Conservation (phyloP, 2,113 vertebrate species). For the Catharus bicknelli region DNA sequence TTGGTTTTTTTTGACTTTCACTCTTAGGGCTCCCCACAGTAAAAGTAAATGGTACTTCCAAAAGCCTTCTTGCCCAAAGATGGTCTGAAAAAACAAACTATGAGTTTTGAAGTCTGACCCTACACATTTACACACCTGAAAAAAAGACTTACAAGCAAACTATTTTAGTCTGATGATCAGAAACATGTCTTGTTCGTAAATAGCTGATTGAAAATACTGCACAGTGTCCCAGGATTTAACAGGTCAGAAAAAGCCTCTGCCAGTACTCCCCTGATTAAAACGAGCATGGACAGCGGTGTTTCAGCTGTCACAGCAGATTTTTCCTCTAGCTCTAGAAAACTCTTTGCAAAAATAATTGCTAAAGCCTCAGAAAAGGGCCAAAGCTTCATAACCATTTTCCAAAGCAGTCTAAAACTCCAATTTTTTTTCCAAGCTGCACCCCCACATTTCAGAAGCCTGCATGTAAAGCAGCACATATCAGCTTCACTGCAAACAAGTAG, state of each 20-base stretch:
- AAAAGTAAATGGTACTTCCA: neutral
- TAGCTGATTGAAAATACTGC: neutral
- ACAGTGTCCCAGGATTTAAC: neutral
- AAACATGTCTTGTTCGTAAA: neutral
- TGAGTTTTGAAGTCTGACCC: neutral
- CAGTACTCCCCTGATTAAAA: conserved; percentile 3
- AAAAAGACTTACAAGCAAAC: neutral
- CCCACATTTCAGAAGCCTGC: neutral
- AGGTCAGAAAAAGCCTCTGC: neutral
- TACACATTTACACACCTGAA: neutral
- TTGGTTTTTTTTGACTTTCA: neutral
- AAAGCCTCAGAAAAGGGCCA: neutral
- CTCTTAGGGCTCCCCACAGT: neutral
- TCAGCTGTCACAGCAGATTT: conserved; percentile 13
- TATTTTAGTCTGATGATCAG: neutral
- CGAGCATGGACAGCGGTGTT: neutral
- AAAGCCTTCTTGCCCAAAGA: neutral
- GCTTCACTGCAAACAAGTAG: neutral
- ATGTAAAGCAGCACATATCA: accelerated
- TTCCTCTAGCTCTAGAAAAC: neutral
- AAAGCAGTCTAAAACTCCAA: neutral
- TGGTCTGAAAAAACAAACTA: neutral
- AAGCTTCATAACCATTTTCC: neutral
- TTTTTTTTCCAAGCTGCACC: neutral
- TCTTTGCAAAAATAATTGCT: neutral